Conservation (phyloP, 2,797 vertebrate species). For the Leuciscus waleckii region DNA sequence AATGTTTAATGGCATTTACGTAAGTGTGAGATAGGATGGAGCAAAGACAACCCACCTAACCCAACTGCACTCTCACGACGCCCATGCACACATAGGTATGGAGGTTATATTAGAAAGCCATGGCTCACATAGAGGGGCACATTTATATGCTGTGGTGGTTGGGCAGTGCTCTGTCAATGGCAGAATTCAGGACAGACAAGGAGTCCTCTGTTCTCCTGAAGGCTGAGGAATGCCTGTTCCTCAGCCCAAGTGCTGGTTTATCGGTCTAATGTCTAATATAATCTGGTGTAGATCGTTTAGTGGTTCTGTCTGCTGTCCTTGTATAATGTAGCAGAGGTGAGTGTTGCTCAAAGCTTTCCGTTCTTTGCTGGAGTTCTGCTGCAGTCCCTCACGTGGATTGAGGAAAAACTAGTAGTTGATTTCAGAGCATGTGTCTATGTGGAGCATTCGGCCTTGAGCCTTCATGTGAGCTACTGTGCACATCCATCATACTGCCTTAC, state of each 20-base stretch:
- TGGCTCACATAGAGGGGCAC: constrained; percentile 70
- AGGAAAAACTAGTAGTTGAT: constrained; percentile 25
- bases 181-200: constrained; percentile 77
- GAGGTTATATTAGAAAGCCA: constrained; percentile 70
- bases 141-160: constrained; percentile 84
- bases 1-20: constrained; percentile 58
- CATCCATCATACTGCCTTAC: constrained; percentile 27
- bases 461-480: constrained; percentile 6
- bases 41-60: constrained; percentile 40
- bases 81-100: constrained; percentile 74
- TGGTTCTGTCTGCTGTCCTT: constrained; percentile 11
- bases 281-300: neutral
- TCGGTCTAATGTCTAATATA: constrained; percentile 19
- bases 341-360: constrained; percentile 19
- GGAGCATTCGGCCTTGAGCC: constrained; percentile 7
- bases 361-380: constrained; percentile 43
- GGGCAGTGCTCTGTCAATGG: constrained; percentile 77
- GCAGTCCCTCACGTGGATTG: constrained; percentile 41
- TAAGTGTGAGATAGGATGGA: constrained; percentile 46
- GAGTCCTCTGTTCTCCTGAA: constrained; percentile 82
- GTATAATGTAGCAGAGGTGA: constrained; percentile 6
- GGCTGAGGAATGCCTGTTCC: constrained; percentile 68
- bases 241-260: constrained; percentile 31
- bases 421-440: constrained; percentile 31
- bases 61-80: constrained; percentile 44